Evolutionary conservation across 2,888 invertebrate species (phyloP).

Genomic region (Watsonalla cultraria): DNA sequence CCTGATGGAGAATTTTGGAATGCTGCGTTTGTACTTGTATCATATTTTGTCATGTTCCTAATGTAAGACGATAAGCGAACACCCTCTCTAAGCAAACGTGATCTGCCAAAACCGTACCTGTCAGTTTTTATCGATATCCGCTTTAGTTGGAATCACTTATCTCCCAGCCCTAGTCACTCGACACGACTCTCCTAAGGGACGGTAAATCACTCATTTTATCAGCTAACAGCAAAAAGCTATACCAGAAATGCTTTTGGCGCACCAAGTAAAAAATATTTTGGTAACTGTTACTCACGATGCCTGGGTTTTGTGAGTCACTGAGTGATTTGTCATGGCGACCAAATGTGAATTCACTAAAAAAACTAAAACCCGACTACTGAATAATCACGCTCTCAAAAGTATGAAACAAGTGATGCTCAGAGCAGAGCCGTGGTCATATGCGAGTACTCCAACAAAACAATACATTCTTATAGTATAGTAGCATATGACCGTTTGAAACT

Average conservation of each 20-base stretch:
- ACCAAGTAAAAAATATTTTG: constrained; percentile 1
- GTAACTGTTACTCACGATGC: neutral
- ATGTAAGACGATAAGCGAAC: too few species aligned
- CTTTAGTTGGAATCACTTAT: neutral
- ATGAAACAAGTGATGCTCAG: too few species aligned
- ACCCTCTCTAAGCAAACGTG: too few species aligned
- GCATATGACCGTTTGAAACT: too few species aligned
- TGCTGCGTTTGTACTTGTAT: too few species aligned
- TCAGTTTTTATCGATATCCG: neutral
- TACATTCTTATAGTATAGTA: too few species aligned
- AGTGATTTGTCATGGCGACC: neutral
- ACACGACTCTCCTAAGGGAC: constrained; percentile 6
- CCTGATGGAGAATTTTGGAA: too few species aligned
- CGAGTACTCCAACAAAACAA: too few species aligned
- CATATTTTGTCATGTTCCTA: too few species aligned
- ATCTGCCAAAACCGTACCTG: neutral
- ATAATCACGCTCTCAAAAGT: too few species aligned
- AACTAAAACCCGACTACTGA: too few species aligned
- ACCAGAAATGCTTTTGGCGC: constrained; percentile 9
- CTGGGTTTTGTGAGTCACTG: neutral
- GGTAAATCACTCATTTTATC: constrained; percentile 2
- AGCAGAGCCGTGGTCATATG: too few species aligned
- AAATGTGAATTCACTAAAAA: neutral
- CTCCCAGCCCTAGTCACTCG: constrained; percentile 4
- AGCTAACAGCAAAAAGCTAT: constrained; percentile 4